A percentile compares a stretch with the other conserved stretches of the same genome.
phyloP scores from a whole-genome alignment of 2,797 vertebrate species.

The Epinephelus coioides region DNA sequence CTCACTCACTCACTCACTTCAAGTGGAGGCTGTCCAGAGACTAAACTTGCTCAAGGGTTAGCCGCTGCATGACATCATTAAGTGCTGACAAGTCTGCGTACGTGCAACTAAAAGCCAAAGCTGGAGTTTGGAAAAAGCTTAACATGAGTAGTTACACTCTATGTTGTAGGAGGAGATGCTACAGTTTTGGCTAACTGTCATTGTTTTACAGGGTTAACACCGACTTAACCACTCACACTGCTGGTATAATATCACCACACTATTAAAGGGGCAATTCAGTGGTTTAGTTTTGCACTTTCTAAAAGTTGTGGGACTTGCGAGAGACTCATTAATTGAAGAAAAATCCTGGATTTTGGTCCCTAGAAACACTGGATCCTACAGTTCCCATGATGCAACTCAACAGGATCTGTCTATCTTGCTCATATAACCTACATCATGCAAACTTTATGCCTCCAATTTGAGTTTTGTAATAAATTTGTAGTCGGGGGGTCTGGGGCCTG shows the following conservation, averaged over 20 bases:
- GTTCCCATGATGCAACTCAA: no score
- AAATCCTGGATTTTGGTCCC: neutral
- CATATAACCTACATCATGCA: neutral
- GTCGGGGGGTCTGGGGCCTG: neutral
- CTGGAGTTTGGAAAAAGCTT: conserved; percentile 13
- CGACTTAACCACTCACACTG: neutral
- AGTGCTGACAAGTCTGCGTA: conserved; percentile 12
- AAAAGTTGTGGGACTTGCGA: neutral
- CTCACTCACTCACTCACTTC: conserved; percentile 37
- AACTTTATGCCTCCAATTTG: neutral
- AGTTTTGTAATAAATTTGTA: neutral
- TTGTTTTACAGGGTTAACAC: neutral
- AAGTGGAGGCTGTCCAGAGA: conserved; percentile 54
- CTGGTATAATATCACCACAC: neutral
- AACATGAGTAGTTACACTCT: conserved; percentile 22
- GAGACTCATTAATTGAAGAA: neutral
- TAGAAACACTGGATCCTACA: neutral
- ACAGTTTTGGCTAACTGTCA: conserved; percentile 4
- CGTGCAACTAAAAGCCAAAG: conserved; percentile 13
- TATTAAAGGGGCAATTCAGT: neutral
- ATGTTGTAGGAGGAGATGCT: neutral
- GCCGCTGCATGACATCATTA: conserved; percentile 57
- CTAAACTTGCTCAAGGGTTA: conserved; percentile 32
- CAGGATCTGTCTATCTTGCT: no score
- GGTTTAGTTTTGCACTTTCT: neutral